phyloP scores from a whole-genome alignment of 2,113 vertebrate genomes.

The Sphaerodactylus townsendi region DNA sequence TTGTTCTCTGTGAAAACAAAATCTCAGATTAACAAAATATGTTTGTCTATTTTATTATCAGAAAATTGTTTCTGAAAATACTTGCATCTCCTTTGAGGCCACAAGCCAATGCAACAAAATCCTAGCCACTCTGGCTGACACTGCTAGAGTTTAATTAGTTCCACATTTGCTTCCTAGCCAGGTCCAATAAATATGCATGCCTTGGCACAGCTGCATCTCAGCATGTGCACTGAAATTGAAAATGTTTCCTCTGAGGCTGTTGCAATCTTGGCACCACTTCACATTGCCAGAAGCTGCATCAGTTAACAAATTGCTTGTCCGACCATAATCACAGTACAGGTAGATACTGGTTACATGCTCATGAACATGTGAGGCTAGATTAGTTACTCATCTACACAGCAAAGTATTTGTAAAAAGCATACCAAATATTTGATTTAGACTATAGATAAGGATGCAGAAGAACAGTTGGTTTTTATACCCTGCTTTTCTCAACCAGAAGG shows the following conservation, averaged over 20 bases:
- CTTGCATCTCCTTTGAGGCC: slow-evolving; percentile 40
- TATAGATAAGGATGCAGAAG: not conserved
- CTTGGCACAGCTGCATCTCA: slow-evolving; percentile 79
- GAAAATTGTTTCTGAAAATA: slow-evolving; percentile 46
- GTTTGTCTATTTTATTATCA: slow-evolving; percentile 55
- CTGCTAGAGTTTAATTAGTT: slow-evolving; percentile 72
- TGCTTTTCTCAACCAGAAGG: no score
- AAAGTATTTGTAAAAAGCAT: slow-evolving; percentile 15
- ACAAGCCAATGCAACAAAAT: slow-evolving; percentile 47
- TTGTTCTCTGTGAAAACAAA: slow-evolving; percentile 23
- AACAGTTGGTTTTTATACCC: no score
- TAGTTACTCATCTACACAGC: slow-evolving; percentile 1
- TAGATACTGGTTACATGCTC: slow-evolving; percentile 35
- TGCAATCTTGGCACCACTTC: slow-evolving; percentile 69
- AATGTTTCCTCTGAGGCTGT: slow-evolving; percentile 73
- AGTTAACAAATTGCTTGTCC: slow-evolving; percentile 68
- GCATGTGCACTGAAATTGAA: slow-evolving; percentile 76
- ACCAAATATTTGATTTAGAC: not conserved
- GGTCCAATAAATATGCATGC: slow-evolving; percentile 77
- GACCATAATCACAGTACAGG: slow-evolving; percentile 55
- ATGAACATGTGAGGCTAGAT: slow-evolving; percentile 45
- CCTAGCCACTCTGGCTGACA: slow-evolving; percentile 58
- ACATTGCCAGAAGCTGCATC: slow-evolving; percentile 72
- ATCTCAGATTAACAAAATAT: slow-evolving; percentile 11
- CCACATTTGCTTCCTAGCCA: slow-evolving; percentile 73